Evolutionary conservation across 2,797 vertebrate genomes (phyloP).

Genomic region (Euthynnus affinis): DNA sequence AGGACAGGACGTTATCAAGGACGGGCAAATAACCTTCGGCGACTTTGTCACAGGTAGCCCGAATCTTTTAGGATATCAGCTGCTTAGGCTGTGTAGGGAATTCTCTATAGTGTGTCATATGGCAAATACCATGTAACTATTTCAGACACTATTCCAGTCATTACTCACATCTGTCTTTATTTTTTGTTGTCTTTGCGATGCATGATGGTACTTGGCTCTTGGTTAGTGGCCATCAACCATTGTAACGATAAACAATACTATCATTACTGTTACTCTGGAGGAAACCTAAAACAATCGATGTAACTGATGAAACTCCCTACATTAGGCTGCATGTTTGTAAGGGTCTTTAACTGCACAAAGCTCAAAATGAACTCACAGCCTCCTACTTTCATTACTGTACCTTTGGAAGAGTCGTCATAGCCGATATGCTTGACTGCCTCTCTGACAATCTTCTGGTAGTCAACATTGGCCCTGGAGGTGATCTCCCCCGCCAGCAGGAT

Average conservation of each 20-base stretch:
- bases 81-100: too few relatives aligned
- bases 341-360: background rate
- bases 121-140: too few relatives aligned
- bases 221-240: background rate
- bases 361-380: background rate
- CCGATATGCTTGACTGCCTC: slow-evolving; percentile 95
- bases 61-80: background rate
- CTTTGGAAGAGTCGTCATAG: slow-evolving; percentile 96
- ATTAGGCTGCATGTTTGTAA: background rate
- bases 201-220: background rate
- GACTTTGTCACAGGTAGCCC: too few relatives aligned
- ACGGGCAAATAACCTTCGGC: background rate
- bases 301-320: background rate
- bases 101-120: too few relatives aligned
- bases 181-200: too few relatives aligned
- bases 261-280: too few relatives aligned
- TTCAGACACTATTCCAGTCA: background rate
- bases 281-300: too few relatives aligned
- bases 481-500: slow-evolving; percentile 96
- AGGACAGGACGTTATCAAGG: background rate
- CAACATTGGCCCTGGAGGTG: slow-evolving; percentile 91
- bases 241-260: too few relatives aligned
- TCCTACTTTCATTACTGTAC: slow-evolving; percentile 66
- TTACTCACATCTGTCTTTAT: background rate
- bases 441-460: slow-evolving; percentile 96